Base-by-base conservation (phyloP, 2,888 invertebrate species). In the Cantharis rustica region DNA sequence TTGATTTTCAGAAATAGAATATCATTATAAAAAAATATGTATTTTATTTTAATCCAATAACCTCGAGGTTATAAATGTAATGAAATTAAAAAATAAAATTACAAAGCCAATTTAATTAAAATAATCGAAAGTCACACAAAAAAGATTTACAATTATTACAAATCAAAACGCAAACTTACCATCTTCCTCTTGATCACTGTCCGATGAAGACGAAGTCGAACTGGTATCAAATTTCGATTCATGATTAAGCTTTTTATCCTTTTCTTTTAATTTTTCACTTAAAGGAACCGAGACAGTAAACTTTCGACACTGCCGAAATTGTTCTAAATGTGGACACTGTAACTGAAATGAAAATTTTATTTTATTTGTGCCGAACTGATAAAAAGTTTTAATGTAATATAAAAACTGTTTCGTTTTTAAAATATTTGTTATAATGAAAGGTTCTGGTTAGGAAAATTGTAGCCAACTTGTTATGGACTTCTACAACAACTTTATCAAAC, bases 181-280 rank as follows among this genome's bases (percentile, higher is more conserved):
- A 75, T 87, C 86, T 78, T 87, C 88, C 73, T 87, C 87, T 72
- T 84, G 85, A 73, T 83, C 85, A 72, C 84, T 85, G 79, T 87
- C 87, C 16, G 86, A 86, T 13, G 84, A 83, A 7, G 82, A 80
- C 5, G 80, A 80, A 66, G 80, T 79, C 1, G 79, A 72, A 27
- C 66, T 72, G 26, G 63, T 69, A 27, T 78, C 76, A 23, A 77
- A 76, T 27, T 83, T 79, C 11, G 81, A 77, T 70, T 81, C 77
- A 78, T 75, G 80, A 15, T 78, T 72, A 71, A 79, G 72, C 77
- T 79, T 75, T 74, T 78, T 78, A 78, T 82, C 79, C 77, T 79
- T 78, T 76, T 82, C 77, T 78, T 81, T 80, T 73, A 79, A 73
- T 79, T 82, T 80, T 71, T 82, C 79, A 77, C 80, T 70, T 78